Evolutionary conservation across 2,888 invertebrate genomes (phyloP), one percentile per base, ranked within the genome.

Genomic region (Diarsia dahlii): DNA sequence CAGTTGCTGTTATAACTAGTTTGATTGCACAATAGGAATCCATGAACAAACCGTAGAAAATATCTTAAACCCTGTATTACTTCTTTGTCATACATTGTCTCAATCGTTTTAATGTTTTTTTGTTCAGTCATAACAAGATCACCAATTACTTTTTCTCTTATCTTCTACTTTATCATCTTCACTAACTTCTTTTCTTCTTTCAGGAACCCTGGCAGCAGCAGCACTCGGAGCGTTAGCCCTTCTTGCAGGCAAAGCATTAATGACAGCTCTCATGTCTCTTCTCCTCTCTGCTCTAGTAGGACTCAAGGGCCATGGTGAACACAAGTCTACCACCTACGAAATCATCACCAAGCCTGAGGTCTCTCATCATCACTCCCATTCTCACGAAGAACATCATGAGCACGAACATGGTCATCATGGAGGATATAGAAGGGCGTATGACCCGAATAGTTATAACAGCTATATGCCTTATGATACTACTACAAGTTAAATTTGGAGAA

Each of bases 261-360:
- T 98, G 98, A 98, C 98, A 0, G 98, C 98, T 0, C 93, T 98
- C 0, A 97, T 98, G 97, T 98, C 98, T 0, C 95, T 98, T 8
- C 97, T 98, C 82, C 94, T 98, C 0, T 98, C 98, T 0, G 98
- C 98, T 0, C 97, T 98, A 28, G 97, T 98, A 15, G 98, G 98
- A 0, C 94, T 98, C n/a, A 98, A 98, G 89, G 97, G 98, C 6
- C 93, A 97, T 10, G 97, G 97, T 0, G 98, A 98, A 20, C 97
- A 97, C 82, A 98, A 98, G 86, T 97, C 97, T 34, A 98, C 98
- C 0, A 98, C 98, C 0, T 98, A 98, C 92, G 98, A 98, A 94
- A 98, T 98, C 91, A 98, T 98, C 76, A 97, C 98, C 71, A 98
- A 98, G 86, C 98, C 98, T 0, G 97, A 98, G 62, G 98, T 98